Percentiles rank a stretch among this genome's conserved stretches.
Evolutionary conservation across 2,113 vertebrate genomes (phyloP).

Genomic region (Phalacrocorax carbo): DNA sequence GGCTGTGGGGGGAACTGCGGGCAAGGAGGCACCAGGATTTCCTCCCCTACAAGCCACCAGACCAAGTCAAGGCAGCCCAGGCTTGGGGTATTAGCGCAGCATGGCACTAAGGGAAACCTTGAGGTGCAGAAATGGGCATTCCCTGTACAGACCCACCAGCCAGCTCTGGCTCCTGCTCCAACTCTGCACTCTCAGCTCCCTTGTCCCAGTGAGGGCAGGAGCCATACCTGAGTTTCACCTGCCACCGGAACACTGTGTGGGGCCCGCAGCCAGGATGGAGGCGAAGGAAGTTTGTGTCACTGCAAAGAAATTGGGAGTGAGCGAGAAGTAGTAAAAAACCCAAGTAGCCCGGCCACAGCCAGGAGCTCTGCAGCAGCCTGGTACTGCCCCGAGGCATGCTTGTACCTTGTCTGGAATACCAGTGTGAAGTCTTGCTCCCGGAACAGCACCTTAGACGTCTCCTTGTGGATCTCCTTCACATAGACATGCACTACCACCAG

Average conservation of each 20-base stretch:
- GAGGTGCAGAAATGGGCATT: not conserved
- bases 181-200: not conserved
- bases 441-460: slow-evolving; percentile 88
- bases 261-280: slow-evolving; percentile 89
- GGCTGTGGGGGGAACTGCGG: not conserved
- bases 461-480: slow-evolving; percentile 88
- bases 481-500: slow-evolving; percentile 96
- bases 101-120: fast-evolving
- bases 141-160: not conserved
- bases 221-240: slow-evolving; percentile 94
- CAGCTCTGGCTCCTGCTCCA: not conserved
- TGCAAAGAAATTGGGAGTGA: slow-evolving; percentile 49
- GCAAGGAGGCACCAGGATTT: not conserved
- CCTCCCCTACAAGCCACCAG: not conserved
- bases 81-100: not conserved
- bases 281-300: slow-evolving; percentile 88
- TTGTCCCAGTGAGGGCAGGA: fast-evolving
- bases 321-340: not conserved
- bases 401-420: slow-evolving; percentile 93
- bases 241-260: slow-evolving; percentile 94
- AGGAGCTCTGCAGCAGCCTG: not conserved
- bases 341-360: not conserved
- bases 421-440: slow-evolving; percentile 96
- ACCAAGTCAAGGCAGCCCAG: not conserved
- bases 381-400: fast-evolving